A percentile compares a stretch with the other conserved stretches of the same genome.
These are phyloP conservation scores for Magallana angulata DNA, from an alignment of 1,140 invertebrate species.

Conservation along the genomic window DNA sequence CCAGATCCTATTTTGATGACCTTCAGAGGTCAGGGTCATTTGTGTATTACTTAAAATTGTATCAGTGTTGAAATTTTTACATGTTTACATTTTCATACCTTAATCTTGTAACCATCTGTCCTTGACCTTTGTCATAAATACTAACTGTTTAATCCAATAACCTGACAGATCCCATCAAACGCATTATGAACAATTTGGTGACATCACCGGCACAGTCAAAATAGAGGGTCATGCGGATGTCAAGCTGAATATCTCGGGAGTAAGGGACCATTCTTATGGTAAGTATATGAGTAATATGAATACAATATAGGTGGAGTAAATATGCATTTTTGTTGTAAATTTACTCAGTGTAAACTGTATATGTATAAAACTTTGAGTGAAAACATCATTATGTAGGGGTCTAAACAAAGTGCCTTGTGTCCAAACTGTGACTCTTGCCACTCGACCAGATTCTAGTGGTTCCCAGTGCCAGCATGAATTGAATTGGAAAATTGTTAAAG, in stretches of 20 bases:
- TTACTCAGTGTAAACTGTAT: background rate
- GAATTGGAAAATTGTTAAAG: no score
- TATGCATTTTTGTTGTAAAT: background rate
- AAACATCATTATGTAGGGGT: no score
- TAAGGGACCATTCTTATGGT: conserved; percentile 87
- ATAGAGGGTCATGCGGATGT: conserved; percentile 66
- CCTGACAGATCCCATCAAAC: conserved; percentile 84
- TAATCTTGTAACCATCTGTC: no score
- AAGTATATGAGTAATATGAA: conserved; percentile 52
- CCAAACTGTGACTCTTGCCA: no score
- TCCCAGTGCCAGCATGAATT: no score
- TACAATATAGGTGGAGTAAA: no score
- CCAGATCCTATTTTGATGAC: conserved; percentile 83
- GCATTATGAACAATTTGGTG: conserved; percentile 85
- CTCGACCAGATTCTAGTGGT: background rate
- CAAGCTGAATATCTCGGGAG: conserved; percentile 68
- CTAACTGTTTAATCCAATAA: no score
- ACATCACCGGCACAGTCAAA: conserved; percentile 69
- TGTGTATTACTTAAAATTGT: background rate
- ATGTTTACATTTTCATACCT: no score
- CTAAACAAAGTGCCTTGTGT: no score
- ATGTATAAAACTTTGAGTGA: no score
- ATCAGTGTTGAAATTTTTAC: no score
- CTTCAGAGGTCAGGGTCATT: conserved; percentile 81
- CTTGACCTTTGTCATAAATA: no score